Conservation (phyloP, 2,113 vertebrate genomes). For the Alces alces region DNA sequence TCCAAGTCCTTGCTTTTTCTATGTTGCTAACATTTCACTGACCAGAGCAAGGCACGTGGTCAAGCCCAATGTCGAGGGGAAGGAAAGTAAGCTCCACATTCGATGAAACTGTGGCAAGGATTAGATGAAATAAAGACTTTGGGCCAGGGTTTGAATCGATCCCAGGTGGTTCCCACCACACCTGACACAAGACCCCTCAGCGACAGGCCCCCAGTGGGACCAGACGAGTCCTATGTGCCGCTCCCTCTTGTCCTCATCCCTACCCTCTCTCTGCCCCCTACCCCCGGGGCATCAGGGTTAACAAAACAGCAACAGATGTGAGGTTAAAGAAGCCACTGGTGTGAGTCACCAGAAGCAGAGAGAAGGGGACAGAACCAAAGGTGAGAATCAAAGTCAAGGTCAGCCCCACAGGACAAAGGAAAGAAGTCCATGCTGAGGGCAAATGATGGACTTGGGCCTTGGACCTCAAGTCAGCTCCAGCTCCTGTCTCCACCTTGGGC, state of each 20-base stretch:
- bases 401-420: not conserved
- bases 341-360: not conserved
- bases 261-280: too few species aligned
- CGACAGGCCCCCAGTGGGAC: not conserved
- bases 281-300: fast-evolving
- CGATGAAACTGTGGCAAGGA: not conserved
- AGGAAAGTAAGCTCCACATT: not conserved
- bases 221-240: fast-evolving
- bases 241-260: not conserved
- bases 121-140: not conserved
- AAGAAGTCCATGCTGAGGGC: not conserved
- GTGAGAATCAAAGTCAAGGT: not conserved
- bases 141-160: not conserved
- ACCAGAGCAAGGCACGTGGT: not conserved
- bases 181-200: not conserved
- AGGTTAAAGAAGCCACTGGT: not conserved
- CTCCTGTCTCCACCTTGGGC: not conserved
- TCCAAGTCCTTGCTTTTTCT: not conserved
- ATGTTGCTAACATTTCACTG: too few species aligned
- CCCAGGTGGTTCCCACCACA: not conserved
- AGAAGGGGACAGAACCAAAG: too few species aligned
- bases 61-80: not conserved
- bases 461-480: not conserved
- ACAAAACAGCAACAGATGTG: not conserved
- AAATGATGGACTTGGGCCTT: not conserved